These are phyloP conservation scores for Podarcis raffonei DNA, from an alignment of 2,113 vertebrate species.

Conservation along the genomic window DNA sequence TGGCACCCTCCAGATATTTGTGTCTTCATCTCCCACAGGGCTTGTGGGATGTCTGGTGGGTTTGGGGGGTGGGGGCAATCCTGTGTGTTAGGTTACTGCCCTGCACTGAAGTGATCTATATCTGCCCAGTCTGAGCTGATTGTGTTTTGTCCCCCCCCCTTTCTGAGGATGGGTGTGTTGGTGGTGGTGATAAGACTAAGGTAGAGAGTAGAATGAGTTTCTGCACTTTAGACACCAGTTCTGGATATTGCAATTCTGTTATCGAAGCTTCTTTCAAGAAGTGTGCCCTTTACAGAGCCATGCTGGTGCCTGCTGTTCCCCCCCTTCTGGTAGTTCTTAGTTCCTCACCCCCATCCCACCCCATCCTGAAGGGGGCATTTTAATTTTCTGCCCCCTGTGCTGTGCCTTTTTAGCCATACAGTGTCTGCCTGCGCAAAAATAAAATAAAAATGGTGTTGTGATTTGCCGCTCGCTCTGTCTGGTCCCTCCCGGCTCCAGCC, in stretches of 20 bases:
- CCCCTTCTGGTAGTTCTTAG: constrained; percentile 25
- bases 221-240: not conserved
- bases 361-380: not conserved
- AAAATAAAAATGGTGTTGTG: constrained; percentile 5
- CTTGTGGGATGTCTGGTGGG: too few relatives aligned
- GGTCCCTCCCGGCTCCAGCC: not conserved
- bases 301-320: constrained; percentile 37
- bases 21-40: too few relatives aligned
- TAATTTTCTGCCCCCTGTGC: not conserved
- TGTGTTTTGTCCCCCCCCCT: not conserved
- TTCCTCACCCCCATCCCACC: not conserved
- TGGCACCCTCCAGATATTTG: too few relatives aligned
- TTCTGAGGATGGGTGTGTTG: too few relatives aligned
- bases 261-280: not conserved
- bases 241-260: not conserved
- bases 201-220: not conserved
- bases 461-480: not conserved
- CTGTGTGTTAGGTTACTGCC: not conserved
- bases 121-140: not conserved
- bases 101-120: not conserved
- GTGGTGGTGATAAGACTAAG: not conserved
- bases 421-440: constrained; percentile 18
- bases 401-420: constrained; percentile 37
- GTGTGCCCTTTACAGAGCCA: not conserved
- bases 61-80: not conserved